Conservation (phyloP, 2,888 invertebrate genomes). For the Teleogryllus oceanicus region DNA sequence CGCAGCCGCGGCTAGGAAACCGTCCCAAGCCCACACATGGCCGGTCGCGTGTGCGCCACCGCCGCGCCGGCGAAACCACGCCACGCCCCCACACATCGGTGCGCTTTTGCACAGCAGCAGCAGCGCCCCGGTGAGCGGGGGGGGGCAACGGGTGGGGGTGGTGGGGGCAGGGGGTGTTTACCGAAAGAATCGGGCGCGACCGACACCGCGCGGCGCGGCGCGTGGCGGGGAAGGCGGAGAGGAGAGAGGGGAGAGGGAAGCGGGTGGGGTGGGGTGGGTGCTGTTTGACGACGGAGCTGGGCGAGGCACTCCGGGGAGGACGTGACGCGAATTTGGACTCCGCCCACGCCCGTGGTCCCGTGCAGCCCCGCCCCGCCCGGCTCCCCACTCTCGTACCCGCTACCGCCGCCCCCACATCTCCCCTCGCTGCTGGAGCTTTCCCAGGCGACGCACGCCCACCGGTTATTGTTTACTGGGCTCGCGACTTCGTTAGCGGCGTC, state of each 20-base stretch:
- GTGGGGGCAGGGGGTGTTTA: not conserved
- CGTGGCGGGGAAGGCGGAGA: not conserved
- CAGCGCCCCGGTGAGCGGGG: too few species aligned
- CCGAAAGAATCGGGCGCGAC: not conserved
- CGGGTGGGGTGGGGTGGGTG: not conserved
- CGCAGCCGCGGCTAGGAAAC: too few species aligned
- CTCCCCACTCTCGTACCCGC: not conserved
- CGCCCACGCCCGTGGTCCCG: not conserved
- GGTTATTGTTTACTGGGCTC: not conserved
- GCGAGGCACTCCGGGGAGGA: not conserved
- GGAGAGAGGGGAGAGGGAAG: not conserved
- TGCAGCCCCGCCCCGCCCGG: not conserved
- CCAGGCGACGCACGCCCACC: not conserved
- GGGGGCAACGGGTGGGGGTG: not conserved
- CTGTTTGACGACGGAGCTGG: slow-evolving; percentile 1
- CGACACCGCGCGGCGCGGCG: too few species aligned
- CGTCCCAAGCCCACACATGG: too few species aligned
- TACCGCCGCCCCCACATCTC: not conserved
- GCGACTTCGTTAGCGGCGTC: not conserved
- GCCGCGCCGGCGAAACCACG: accelerated
- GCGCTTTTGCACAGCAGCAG: too few species aligned
- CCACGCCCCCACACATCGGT: too few species aligned
- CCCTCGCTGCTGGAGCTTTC: not conserved
- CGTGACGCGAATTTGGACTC: not conserved
- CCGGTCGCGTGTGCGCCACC: too few species aligned